Conservation (phyloP, 1,140 invertebrate species). For the Tribolium castaneum region DNA sequence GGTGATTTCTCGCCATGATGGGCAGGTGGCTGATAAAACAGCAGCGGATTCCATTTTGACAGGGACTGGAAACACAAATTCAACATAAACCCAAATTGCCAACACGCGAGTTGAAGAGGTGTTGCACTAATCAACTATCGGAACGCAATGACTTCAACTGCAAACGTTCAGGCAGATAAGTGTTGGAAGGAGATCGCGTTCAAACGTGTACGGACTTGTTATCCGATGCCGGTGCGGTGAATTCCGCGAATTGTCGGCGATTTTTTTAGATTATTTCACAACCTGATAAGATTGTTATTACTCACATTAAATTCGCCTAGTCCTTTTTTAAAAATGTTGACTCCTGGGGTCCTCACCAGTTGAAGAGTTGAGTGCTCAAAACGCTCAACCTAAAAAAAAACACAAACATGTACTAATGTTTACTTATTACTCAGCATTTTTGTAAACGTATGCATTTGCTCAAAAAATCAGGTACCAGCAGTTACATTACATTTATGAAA, state of each 20-base stretch:
- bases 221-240: not conserved
- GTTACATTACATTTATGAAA: no score
- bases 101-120: not conserved
- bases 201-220: not conserved
- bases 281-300: not conserved
- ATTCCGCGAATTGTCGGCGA: not conserved
- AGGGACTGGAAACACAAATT: slow-evolving; percentile 48
- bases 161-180: not conserved
- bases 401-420: not conserved
- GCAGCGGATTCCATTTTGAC: slow-evolving; percentile 52
- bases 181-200: not conserved
- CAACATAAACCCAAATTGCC: slow-evolving; percentile 6
- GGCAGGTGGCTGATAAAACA: slow-evolving; percentile 45
- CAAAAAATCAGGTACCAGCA: no score
- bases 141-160: not conserved
- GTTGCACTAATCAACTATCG: not conserved
- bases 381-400: slow-evolving; percentile 53
- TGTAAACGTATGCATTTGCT: not conserved
- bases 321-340: slow-evolving; percentile 53
- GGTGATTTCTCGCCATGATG: slow-evolving; percentile 56
- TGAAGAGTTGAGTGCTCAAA: slow-evolving; percentile 52
- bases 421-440: not conserved
- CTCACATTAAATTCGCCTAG: slow-evolving; percentile 56
- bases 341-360: slow-evolving; percentile 45
- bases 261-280: no score